Conservation (phyloP, 1,140 invertebrate genomes). For the Pachypeltis micranthus region DNA sequence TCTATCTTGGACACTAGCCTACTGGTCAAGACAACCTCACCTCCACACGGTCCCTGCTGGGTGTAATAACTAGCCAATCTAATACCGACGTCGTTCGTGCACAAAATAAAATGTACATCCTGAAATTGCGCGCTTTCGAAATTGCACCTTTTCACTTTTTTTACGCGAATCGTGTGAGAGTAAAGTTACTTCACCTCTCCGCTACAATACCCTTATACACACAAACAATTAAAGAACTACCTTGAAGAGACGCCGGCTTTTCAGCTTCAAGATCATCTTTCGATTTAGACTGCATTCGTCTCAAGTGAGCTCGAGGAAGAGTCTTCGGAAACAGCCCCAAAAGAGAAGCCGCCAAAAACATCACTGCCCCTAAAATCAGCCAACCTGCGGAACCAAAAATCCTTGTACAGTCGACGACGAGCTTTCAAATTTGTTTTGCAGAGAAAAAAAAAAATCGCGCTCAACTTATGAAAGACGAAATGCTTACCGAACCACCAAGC, state of each 20-base stretch:
- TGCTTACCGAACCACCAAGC: constrained; percentile 63
- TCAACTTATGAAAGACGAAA: not conserved
- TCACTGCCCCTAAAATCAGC: constrained; percentile 42
- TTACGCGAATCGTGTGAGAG: too few species aligned
- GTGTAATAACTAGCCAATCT: too few species aligned
- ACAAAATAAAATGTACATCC: too few species aligned
- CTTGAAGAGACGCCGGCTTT: constrained; percentile 25
- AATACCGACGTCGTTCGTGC: too few species aligned
- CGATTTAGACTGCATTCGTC: constrained; percentile 28
- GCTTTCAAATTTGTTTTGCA: not conserved
- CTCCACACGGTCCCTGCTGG: too few species aligned
- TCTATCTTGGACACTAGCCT: too few species aligned
- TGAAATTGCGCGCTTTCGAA: too few species aligned
- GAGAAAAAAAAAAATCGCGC: not conserved
- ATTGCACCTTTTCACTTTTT: too few species aligned
- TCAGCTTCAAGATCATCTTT: constrained; percentile 23
- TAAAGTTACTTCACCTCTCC: too few species aligned
- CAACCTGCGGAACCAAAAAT: constrained; percentile 40
- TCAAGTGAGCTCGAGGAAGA: constrained; percentile 38
- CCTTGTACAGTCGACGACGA: not conserved
- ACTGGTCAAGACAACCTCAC: too few species aligned
- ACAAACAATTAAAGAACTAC: too few species aligned
- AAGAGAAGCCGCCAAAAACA: constrained; percentile 41
- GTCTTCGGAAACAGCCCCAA: constrained; percentile 46
- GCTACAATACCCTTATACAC: too few species aligned